These are phyloP conservation scores for Tenthredo livida DNA, from an alignment of 2,888 invertebrate genomes.

Conservation along the genomic window DNA sequence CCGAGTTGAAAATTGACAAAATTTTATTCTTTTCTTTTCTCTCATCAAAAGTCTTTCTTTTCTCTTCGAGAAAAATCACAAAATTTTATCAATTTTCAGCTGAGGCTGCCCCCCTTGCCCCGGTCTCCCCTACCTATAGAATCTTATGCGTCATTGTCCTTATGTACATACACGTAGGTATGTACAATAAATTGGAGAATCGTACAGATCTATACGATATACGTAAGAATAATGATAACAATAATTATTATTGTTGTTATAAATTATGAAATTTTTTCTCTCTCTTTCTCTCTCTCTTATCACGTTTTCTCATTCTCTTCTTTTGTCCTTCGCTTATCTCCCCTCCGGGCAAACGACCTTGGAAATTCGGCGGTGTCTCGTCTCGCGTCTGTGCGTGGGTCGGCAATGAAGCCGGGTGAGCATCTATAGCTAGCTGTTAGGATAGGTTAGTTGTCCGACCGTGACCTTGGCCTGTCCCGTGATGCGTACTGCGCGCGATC, in stretches of 20 bases:
- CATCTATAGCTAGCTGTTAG: conserved; percentile 20
- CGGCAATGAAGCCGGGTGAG: neutral
- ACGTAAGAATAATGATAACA: neutral
- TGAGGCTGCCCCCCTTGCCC: too few species aligned
- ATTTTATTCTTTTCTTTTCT: too few species aligned
- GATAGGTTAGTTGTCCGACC: conserved; percentile 56
- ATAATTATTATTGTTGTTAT: neutral
- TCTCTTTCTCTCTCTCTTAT: neutral
- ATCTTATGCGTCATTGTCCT: too few species aligned
- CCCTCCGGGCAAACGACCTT: conserved; percentile 19
- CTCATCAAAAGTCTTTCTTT: too few species aligned
- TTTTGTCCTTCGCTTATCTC: neutral
- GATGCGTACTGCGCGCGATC: conserved; percentile 27
- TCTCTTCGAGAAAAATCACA: too few species aligned
- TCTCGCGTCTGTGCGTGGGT: conserved; percentile 35
- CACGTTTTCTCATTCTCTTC: neutral
- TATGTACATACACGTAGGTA: too few species aligned
- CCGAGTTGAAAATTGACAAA: too few species aligned
- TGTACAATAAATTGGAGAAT: too few species aligned
- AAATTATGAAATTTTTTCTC: neutral
- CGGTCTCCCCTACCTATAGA: too few species aligned
- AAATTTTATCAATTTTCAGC: too few species aligned
- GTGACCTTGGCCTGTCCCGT: conserved; percentile 57
- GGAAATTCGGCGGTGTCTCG: conserved; percentile 25
- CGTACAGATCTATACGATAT: neutral